Evolutionary conservation across 37 sponge, comb jelly and placozoan species (phyloP).

Genomic region (Mnemiopsis leidyi): DNA sequence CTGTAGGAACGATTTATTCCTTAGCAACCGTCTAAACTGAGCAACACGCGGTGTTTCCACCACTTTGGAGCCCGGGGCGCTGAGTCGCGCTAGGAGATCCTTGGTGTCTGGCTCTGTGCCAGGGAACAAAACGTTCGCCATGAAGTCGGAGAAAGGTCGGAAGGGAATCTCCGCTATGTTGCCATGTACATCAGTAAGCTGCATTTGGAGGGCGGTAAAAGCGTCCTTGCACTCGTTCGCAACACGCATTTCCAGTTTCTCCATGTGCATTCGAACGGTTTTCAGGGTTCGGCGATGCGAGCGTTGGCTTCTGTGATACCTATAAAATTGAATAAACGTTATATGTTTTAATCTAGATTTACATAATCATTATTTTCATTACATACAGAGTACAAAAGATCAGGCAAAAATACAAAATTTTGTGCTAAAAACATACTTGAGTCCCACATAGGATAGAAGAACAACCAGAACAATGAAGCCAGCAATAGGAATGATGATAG

Average conservation of each 20-base stretch:
- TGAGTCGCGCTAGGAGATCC: slow-evolving; percentile 31
- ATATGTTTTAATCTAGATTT: no score
- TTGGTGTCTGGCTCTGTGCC: slow-evolving; percentile 17
- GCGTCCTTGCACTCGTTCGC: slow-evolving; percentile 62
- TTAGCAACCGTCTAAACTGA: slow-evolving; percentile 18
- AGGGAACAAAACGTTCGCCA: slow-evolving; percentile 42
- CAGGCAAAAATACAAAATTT: no score
- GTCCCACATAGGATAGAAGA: slow-evolving; percentile 40
- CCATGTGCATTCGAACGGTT: slow-evolving; percentile 40
- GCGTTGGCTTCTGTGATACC: slow-evolving; percentile 46
- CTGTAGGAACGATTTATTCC: background rate
- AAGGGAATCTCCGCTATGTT: slow-evolving; percentile 50
- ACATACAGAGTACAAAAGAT: no score
- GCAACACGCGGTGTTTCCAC: slow-evolving; percentile 22
- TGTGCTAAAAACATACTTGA: slow-evolving; percentile 27
- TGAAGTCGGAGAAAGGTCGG: slow-evolving; percentile 64
- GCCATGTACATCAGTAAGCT: slow-evolving; percentile 21
- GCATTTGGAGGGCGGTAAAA: slow-evolving; percentile 49
- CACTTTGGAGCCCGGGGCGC: slow-evolving; percentile 29
- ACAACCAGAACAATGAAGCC: slow-evolving; percentile 51
- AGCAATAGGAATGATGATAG: slow-evolving; percentile 56
- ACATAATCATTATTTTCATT: no score
- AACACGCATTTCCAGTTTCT: slow-evolving; percentile 59
- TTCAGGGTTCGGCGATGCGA: slow-evolving; percentile 24
- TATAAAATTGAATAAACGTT: no score